Evolutionary conservation across 2,797 vertebrate species (phyloP), one percentile per base, ranked within the genome.

Genomic region (Anguilla anguilla): DNA sequence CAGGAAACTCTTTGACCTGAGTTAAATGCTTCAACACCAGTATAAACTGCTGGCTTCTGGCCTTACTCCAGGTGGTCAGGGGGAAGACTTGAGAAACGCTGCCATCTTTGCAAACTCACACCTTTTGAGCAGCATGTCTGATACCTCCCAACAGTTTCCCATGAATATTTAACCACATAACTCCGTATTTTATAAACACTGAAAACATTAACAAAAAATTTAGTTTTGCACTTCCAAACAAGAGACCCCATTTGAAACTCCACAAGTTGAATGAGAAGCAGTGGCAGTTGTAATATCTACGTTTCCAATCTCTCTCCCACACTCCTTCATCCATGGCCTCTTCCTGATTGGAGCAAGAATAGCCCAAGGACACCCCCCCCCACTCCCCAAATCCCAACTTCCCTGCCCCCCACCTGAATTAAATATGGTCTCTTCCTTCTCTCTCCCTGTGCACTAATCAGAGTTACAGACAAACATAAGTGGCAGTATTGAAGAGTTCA

Each of bases 361-460:
- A 55, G 31, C 59, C 83, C 49, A 9, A 55, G 57, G 31, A 59
- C 25, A 6, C 2, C 46, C 46, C n/a, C 15, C 39, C 22, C 79
- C 43, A 10, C 15, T 43, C 46, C 46, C 79, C 79, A 6, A 28
- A 39, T 19, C 15, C 57, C 57, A 59, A 59, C 22, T 69, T 69
- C 25, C 64, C 64, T 9, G n/a, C 7, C 64, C 59, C 79, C 28
- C 79, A n/a, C 79, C 6, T 25, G 9, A 3, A 51, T 49, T 82
- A 46, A 25, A 15, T 25, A 82, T 51, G 43, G 53, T 46, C 39
- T 85, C 84, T 85, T 85, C 84, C 84, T 67, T 85, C 59, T 5
- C 9, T 19, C 46, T 84, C 39, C 59, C 84, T 67, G 17, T 85
- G 84, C 61, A 59, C 10, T 85, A 64, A 85, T 85, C 39, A 46